phyloP scores from a whole-genome alignment of 2,113 vertebrate species.

The Oxyura jamaicensis region DNA sequence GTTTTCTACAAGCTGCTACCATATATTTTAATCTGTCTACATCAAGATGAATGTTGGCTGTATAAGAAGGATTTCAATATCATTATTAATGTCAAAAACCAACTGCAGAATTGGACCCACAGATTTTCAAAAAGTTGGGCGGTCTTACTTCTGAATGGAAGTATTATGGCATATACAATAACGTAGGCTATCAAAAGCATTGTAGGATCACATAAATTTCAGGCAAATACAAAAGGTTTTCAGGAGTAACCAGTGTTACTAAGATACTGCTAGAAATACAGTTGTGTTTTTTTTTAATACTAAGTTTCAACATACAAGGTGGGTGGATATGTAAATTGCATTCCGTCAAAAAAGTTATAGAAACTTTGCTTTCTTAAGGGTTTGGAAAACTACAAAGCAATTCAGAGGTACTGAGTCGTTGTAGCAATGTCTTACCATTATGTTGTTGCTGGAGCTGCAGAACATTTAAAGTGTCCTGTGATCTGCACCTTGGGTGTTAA shows the following conservation, averaged over 20 bases:
- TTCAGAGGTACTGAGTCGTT: not conserved
- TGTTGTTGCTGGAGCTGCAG: not conserved
- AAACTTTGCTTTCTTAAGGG: not conserved
- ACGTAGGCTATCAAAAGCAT: not conserved
- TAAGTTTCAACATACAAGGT: not conserved
- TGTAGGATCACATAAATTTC: not conserved
- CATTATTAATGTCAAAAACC: not conserved
- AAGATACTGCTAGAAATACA: not conserved
- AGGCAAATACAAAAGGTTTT: constrained; percentile 7
- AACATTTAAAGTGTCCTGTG: not conserved
- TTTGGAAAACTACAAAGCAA: not conserved
- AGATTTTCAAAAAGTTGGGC: not conserved
- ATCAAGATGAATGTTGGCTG: not conserved
- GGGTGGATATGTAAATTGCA: not conserved
- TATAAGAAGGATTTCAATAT: not conserved
- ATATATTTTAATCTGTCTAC: not conserved
- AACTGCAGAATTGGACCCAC: not conserved
- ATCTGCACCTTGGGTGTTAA: not conserved
- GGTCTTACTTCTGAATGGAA: not conserved
- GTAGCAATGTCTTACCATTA: not conserved
- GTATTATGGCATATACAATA: not conserved
- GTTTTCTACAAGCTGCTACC: not conserved
- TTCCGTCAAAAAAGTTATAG: not conserved
- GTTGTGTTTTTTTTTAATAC: not conserved
- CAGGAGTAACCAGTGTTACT: not conserved